Percentiles rank a stretch among this genome's conserved stretches.
phyloP scores from a whole-genome alignment of 2,888 invertebrate species.

The Rhopalosiphum nymphaeae region DNA sequence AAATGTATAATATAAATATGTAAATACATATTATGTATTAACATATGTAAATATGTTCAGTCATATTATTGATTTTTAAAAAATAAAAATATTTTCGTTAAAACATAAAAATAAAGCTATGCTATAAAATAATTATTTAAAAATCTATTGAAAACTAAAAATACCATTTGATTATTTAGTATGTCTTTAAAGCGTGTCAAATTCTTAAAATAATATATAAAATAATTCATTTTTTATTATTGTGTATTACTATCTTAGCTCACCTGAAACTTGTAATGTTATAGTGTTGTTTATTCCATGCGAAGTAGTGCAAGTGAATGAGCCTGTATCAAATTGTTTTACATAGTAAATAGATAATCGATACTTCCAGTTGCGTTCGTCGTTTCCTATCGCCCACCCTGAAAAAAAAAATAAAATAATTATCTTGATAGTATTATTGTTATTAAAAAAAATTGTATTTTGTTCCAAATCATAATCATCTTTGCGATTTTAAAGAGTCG shows the following conservation, averaged over 20 bases:
- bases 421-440: neutral
- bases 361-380: conserved; percentile 85
- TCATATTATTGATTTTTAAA: neutral
- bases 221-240: neutral
- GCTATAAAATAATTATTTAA: no score
- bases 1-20: no score
- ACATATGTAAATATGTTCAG: neutral
- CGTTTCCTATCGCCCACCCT: conserved; percentile 82
- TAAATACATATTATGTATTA: no score
- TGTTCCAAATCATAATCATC: conserved; percentile 10
- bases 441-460: neutral
- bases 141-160: no score
- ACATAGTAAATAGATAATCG: conserved; percentile 85
- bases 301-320: conserved; percentile 87
- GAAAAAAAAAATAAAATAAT: conserved; percentile 68
- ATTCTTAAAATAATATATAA: neutral
- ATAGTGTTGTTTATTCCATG: conserved; percentile 84
- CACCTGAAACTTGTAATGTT: conserved; percentile 82
- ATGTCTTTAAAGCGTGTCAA: neutral
- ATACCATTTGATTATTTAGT: neutral
- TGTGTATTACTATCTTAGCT: conserved; percentile 69
- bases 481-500: conserved; percentile 28
- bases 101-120: neutral
- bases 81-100: neutral
- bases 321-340: conserved; percentile 85